phyloP scores from a whole-genome alignment of 2,888 invertebrate genomes.

The Atethmia centrago region DNA sequence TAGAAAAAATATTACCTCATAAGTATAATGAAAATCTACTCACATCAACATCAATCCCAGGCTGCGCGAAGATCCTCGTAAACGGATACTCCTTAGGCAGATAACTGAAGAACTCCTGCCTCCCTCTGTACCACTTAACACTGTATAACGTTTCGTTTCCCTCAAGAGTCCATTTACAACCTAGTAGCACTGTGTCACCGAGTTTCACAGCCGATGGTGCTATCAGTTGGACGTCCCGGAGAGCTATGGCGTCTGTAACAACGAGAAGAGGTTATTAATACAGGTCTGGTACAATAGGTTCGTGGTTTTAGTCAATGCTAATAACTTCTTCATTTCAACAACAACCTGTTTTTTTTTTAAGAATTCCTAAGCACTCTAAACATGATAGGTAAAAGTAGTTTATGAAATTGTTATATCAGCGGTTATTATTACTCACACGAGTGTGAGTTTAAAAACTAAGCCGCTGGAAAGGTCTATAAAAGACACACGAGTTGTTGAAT shows the following conservation, averaged over 20 bases:
- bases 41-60: constrained; percentile 93
- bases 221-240: constrained; percentile 92
- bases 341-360: too few species aligned
- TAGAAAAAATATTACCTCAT: background rate
- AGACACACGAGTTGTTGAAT: background rate
- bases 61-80: constrained; percentile 93
- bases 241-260: constrained; percentile 89
- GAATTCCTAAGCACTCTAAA: too few species aligned
- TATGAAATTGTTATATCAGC: background rate
- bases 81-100: constrained; percentile 94
- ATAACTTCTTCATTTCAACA: too few species aligned
- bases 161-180: constrained; percentile 94
- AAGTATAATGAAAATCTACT: constrained; percentile 80
- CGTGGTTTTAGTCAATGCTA: background rate
- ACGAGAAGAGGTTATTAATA: constrained; percentile 42
- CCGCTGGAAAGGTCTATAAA: background rate
- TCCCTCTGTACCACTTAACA: constrained; percentile 95
- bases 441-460: background rate
- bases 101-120: constrained; percentile 94
- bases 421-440: too few species aligned
- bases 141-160: constrained; percentile 93
- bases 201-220: constrained; percentile 93
- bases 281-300: background rate
- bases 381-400: background rate
- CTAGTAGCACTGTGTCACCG: constrained; percentile 93